Base-by-base conservation (phyloP, 1,140 invertebrate genomes). In the Bombus polaris region DNA sequence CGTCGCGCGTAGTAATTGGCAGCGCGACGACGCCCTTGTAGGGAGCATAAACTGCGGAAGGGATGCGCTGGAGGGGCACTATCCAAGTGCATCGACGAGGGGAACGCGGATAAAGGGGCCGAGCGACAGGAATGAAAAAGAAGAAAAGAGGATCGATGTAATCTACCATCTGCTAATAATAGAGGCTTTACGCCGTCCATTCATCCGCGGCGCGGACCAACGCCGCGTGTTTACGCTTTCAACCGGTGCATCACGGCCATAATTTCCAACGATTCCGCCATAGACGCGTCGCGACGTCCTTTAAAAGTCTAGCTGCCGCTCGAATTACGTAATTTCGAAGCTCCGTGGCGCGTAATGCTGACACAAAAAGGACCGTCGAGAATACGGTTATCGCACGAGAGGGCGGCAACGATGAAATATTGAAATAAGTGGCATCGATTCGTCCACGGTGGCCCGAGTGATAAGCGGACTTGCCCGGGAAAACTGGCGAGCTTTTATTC, bases 91-190 rank as follows among this genome's bases (percentile, higher is more conserved):
- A 86, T 66, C 62, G 35, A 66, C 79, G 84, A 88, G 90, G 85
- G 87, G 79, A 39, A 78, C 68, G 66, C 77, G 88, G 91, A 90
- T 87, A 88, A 89, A 90, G 78, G 77, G 89, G 87, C 79, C 78
- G 90, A 87, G 86, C 90, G 92, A 91, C 57, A 80, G 70, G 66
- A 68, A 25, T 32, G 59, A 59, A 75, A 83, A 66, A 66, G 73
- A 82, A 62, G n/a, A 76, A 84, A 89, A 92, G 94, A 93, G 93
- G 94, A 95, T 94, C 94, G 93, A 94, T 94, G 93, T 93, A 94
- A 94, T 95, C 94, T 94, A 91, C 93, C 94, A 94, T 94, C 93
- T 94, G 92, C 93, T 95, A 94, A 95, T 94, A 94, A 95, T 93
- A 93, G 93, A 93, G 93, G 94, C 92, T 94, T 92, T 93, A 92